Conservation (phyloP, 2,888 invertebrate species). For the Ichneumoninae sp. region DNA sequence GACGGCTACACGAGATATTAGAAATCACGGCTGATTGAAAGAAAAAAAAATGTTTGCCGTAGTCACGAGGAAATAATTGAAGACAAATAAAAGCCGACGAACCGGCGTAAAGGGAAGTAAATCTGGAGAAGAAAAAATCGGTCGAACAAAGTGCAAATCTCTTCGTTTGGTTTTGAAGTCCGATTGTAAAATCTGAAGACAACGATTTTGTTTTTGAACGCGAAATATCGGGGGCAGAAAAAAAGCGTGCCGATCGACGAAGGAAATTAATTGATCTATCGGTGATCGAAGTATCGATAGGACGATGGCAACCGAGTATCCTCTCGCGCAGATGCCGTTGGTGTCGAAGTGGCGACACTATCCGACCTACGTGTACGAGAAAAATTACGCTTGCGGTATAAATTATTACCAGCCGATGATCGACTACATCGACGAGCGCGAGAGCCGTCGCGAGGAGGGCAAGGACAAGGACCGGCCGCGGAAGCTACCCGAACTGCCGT, state of each 20-base stretch:
- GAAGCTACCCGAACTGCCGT: conserved; percentile 89
- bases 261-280: not conserved
- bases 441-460: conserved; percentile 79
- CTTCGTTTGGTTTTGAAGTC: not conserved
- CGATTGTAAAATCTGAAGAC: not conserved
- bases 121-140: not conserved
- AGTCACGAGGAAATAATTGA: not conserved
- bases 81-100: not conserved
- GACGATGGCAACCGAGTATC: conserved; percentile 77
- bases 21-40: conserved; percentile 43
- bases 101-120: not conserved
- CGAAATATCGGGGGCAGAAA: not conserved
- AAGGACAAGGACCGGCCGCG: conserved; percentile 78
- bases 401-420: conserved; percentile 95
- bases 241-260: not conserved
- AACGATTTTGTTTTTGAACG: not conserved
- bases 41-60: not conserved
- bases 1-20: conserved; percentile 25
- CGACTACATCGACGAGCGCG: conserved; percentile 91
- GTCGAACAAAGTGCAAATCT: not conserved
- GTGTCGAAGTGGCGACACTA: conserved; percentile 81
- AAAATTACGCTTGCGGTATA: conserved; percentile 93
- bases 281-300: conserved; percentile 14
- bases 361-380: conserved; percentile 90
- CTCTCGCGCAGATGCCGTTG: conserved; percentile 79